Percentiles rank a stretch among this genome's conserved stretches.
phyloP scores from a whole-genome alignment of 2,888 invertebrate genomes.

The Dilophus febrilis region DNA sequence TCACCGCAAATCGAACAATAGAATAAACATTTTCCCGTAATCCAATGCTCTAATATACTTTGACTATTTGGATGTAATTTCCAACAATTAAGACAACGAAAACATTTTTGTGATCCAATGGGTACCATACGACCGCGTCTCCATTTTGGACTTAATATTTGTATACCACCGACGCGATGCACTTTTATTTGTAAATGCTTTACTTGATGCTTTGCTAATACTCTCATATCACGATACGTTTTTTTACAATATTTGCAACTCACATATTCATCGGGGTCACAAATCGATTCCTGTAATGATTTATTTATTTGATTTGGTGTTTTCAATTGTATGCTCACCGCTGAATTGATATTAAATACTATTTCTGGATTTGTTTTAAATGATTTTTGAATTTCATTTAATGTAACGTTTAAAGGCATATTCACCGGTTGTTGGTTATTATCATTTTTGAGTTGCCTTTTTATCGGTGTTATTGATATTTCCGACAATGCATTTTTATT shows the following conservation, averaged over 20 bases:
- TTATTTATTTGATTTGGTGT: background rate
- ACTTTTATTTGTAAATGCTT: conserved; percentile 12
- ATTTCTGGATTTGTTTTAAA: conserved; percentile 2
- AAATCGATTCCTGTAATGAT: background rate
- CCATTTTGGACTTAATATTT: conserved; percentile 2
- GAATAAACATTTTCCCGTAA: conserved; percentile 18
- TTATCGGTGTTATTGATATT: conserved; percentile 1
- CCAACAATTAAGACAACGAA: conserved; percentile 21
- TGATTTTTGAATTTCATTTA: conserved; percentile 1
- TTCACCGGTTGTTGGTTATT: background rate
- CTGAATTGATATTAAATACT: conserved; percentile 3
- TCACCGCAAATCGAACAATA: conserved; percentile 20
- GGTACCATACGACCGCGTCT: conserved; percentile 4
- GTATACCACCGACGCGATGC: background rate
- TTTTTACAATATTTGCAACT: conserved; percentile 10
- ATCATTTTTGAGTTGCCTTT: background rate
- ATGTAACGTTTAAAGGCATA: background rate
- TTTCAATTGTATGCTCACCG: conserved; percentile 5
- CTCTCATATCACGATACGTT: conserved; percentile 10
- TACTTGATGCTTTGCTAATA: conserved; percentile 19
- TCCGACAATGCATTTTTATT: background rate
- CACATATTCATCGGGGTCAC: background rate
- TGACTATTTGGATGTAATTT: conserved; percentile 18
- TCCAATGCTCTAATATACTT: conserved; percentile 20
- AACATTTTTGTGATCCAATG: conserved; percentile 15